Evolutionary conservation across 2,797 vertebrate genomes (phyloP).

Genomic region (Etheostoma nigrum): DNA sequence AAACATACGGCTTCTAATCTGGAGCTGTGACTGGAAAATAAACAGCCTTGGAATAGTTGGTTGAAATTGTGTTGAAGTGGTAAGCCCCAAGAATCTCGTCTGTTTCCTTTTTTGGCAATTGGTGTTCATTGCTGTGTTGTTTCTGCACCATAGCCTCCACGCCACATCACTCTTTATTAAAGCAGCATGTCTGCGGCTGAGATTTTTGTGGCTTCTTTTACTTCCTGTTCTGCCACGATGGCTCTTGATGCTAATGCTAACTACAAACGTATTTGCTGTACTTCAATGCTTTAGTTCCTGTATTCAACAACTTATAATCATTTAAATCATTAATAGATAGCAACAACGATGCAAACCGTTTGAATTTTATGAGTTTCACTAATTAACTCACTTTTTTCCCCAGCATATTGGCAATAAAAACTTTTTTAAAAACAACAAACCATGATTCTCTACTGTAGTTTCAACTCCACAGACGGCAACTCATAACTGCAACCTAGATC

Average conservation of each 20-base stretch:
- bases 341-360: background rate
- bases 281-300: background rate
- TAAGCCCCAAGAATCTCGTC: slow-evolving; percentile 31
- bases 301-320: background rate
- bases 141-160: slow-evolving; percentile 7
- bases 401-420: background rate
- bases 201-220: background rate
- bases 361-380: background rate
- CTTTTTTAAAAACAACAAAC: background rate
- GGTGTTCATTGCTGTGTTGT: slow-evolving; percentile 26
- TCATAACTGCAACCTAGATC: slow-evolving; percentile 36
- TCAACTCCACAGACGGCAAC: background rate
- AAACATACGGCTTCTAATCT: slow-evolving; percentile 32
- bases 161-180: background rate
- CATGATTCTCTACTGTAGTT: background rate
- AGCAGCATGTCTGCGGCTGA: slow-evolving; percentile 9
- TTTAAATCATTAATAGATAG: background rate
- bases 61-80: slow-evolving; percentile 44
- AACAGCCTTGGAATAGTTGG: slow-evolving; percentile 36
- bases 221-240: background rate
- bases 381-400: background rate
- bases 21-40: slow-evolving; percentile 27
- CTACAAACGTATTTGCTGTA: background rate
- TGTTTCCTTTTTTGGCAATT: slow-evolving; percentile 36
- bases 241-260: background rate